A percentile compares a stretch with the other conserved stretches of the same genome.
phyloP scores from a whole-genome alignment of 2,888 invertebrate species.

The Pharmacophagus antenor region DNA sequence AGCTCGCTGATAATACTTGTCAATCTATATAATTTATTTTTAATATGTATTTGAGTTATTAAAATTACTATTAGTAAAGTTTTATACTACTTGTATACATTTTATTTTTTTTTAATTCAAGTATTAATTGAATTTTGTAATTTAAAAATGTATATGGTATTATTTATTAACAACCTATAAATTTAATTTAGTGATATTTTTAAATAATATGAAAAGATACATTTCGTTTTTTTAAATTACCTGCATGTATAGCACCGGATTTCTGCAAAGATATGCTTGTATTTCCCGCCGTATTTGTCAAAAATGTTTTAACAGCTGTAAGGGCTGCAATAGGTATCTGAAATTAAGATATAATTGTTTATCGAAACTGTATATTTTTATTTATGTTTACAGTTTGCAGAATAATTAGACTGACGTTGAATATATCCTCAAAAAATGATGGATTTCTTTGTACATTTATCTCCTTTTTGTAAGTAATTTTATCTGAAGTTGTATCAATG shows the following conservation, averaged over 20 bases:
- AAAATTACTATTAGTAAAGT: no score
- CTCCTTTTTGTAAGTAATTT: constrained; percentile 50
- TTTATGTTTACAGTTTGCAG: not conserved
- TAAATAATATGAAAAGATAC: no score
- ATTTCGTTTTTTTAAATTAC: constrained; percentile 34
- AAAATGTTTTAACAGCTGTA: constrained; percentile 82
- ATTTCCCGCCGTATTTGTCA: constrained; percentile 74
- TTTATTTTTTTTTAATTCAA: no score
- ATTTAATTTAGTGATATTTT: no score
- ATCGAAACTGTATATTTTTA: not conserved
- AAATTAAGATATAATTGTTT: constrained; percentile 39
- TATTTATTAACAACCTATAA: no score
- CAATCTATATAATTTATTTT: no score
- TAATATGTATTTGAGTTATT: no score
- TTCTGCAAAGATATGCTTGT: constrained; percentile 70
- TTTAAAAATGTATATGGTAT: no score
- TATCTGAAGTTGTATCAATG: constrained; percentile 34
- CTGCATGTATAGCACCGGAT: constrained; percentile 62
- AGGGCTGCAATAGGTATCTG: constrained; percentile 85
- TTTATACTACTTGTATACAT: no score
- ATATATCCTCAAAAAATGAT: constrained; percentile 82
- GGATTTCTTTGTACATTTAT: constrained; percentile 57
- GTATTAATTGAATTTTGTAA: no score
- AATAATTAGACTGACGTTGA: constrained; percentile 76
- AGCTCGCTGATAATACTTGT: not conserved